Base-by-base conservation (phyloP, 53 echinoderm and acorn worm genomes). In the Henricia sp. region DNA sequence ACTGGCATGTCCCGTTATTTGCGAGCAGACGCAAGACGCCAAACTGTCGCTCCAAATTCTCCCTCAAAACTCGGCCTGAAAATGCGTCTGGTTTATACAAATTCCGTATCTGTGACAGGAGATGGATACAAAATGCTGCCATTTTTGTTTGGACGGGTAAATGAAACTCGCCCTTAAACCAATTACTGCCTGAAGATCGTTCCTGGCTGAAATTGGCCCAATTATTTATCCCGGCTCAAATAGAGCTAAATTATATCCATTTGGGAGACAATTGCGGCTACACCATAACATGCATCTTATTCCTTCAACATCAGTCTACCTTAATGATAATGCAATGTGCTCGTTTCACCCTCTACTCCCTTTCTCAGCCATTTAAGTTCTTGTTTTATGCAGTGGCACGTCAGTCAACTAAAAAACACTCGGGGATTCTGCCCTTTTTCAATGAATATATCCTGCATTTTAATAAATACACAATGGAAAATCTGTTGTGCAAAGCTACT, bases 381-480 rank as follows among this genome's bases (percentile, higher is more conserved):
- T 63, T 80, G 64, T 80, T 80, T 80, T 57, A 80, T 80, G 80
- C 80, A 80, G 80, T 48, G 80, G 24, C 80, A 80, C 80, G 63
- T 63, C 50, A 80, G 77, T 62, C 80, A 80, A 63, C 80, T 32
- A 21, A 60, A n/a, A 57, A 77, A 77, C 77, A 77, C 57, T 58
- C 60, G 41, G 77, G 73, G 73, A 73, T 73, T 59, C 67, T 36
- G 12, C 26, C 36, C 39, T 74, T 58, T 74, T 38, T 59, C 77
- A 77, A 58, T 77, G 77, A 77, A 80, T 73, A 71, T 71, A 64
- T 48, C 80, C 44, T 80, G 80, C 80, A 80, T 80, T 80, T 80
- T 80, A 80, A 80, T 80, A 80, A 80, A 80, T 80, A 80, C 80
- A 80, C 80, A 80, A 80, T 80, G 64, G 63, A 80, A 62, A 62